These are phyloP conservation scores for Leptopilina boulardi DNA, from an alignment of 1,140 invertebrate species.

Conservation along the genomic window DNA sequence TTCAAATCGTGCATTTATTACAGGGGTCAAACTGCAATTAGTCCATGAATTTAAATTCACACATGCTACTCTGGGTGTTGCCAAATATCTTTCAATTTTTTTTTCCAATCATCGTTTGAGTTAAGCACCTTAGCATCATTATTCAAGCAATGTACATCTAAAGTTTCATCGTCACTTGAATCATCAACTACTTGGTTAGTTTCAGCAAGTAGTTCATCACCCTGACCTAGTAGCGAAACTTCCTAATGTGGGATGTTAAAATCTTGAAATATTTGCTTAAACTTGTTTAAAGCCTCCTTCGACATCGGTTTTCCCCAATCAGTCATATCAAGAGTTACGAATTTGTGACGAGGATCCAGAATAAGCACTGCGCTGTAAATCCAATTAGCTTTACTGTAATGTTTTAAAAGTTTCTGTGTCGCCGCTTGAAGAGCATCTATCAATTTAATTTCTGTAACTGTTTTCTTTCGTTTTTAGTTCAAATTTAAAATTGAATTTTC, in stretches of 20 bases:
- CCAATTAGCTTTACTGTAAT: background rate
- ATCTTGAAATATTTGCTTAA: conserved; percentile 7
- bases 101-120: background rate
- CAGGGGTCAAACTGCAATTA: too few species aligned
- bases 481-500: conserved; percentile 48
- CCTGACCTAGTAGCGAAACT: background rate
- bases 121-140: background rate
- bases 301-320: conserved; percentile 22
- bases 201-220: background rate
- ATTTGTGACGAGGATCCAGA: background rate
- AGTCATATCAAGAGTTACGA: conserved; percentile 16
- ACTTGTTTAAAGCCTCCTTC: background rate
- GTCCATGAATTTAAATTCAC: too few species aligned
- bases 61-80: background rate
- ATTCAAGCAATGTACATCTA: background rate
- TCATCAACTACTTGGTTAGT: background rate
- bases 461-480: background rate
- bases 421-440: background rate
- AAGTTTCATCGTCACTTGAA: background rate
- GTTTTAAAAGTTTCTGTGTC: background rate
- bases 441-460: background rate
- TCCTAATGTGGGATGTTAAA: background rate
- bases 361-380: background rate
- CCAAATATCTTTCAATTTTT: conserved; percentile 17
- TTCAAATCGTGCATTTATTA: too few species aligned